Conservation (phyloP, 2,888 invertebrate species). For the Drosophila helvetica region DNA sequence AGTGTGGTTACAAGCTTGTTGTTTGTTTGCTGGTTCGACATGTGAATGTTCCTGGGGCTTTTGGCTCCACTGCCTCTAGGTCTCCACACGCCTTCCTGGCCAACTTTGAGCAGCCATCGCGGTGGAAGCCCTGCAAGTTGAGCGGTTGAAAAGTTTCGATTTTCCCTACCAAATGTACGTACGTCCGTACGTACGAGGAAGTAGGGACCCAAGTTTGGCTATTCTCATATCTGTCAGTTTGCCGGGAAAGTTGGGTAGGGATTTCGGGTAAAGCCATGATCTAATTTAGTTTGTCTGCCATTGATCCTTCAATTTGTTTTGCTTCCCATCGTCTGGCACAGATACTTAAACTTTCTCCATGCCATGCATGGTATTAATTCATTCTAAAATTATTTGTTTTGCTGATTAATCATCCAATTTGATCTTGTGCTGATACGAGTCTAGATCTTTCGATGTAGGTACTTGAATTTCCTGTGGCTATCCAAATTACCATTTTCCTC, state of each 20-base stretch:
- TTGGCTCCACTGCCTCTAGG: too few relatives aligned
- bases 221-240: conserved; percentile 26
- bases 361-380: too few relatives aligned
- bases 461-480: too few relatives aligned
- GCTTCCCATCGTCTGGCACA: too few relatives aligned
- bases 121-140: neutral
- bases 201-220: neutral
- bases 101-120: neutral
- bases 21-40: conserved; percentile 29
- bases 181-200: too few relatives aligned
- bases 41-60: conserved; percentile 13
- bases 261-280: conserved; percentile 9
- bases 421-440: too few relatives aligned
- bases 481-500: too few relatives aligned
- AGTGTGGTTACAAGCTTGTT: conserved; percentile 33
- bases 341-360: too few relatives aligned
- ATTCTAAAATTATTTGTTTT: too few relatives aligned
- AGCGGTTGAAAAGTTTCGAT: conserved; percentile 30
- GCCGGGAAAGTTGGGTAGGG: conserved; percentile 1
- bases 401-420: too few relatives aligned
- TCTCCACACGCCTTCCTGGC: conserved; percentile 9
- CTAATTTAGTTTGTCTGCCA: conserved; percentile 14
- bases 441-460: too few relatives aligned
- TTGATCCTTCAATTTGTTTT: neutral
- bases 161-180: conserved; percentile 10